Percentiles rank a stretch among this genome's conserved stretches.
These are phyloP conservation scores for Agrypnus murinus DNA, from an alignment of 2,888 invertebrate genomes.

Conservation along the genomic window DNA sequence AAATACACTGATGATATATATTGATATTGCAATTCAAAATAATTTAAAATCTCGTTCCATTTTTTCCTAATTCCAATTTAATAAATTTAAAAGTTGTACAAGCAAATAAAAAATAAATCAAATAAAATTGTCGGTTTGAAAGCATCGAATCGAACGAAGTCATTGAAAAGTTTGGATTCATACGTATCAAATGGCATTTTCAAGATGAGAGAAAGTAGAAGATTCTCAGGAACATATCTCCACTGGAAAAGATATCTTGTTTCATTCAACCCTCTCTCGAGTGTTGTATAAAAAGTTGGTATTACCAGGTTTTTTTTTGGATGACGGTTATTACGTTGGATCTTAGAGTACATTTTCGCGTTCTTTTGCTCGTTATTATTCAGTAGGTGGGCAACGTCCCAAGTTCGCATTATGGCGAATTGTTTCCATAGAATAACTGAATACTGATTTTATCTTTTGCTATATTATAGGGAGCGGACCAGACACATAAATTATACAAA, in stretches of 20 bases:
- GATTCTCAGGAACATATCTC: neutral
- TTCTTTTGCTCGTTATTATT: constrained; percentile 8
- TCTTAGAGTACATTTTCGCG: constrained; percentile 6
- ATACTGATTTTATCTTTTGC: constrained; percentile 9
- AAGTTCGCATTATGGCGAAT: constrained; percentile 17
- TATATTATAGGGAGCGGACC: constrained; percentile 3
- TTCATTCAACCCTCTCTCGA: constrained; percentile 15
- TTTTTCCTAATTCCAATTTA: no score
- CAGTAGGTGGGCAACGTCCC: constrained; percentile 24
- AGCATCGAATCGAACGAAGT: no score
- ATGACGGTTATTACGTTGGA: constrained; percentile 12
- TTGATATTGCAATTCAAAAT: no score
- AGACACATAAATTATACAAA: constrained; percentile 22
- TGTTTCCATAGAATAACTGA: constrained; percentile 23
- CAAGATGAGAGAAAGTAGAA: neutral
- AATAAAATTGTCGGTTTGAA: no score
- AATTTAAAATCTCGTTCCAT: no score
- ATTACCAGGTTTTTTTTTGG: constrained; percentile 4
- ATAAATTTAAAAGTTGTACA: no score
- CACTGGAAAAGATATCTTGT: neutral
- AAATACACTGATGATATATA: no score
- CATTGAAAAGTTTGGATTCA: neutral
- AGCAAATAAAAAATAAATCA: no score
- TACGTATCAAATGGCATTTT: neutral
- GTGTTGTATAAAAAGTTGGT: constrained; percentile 7